Percentiles rank a stretch among this genome's conserved stretches.
Evolutionary conservation across 2,888 invertebrate species (phyloP).

Genomic region (Eupeodes luniger): DNA sequence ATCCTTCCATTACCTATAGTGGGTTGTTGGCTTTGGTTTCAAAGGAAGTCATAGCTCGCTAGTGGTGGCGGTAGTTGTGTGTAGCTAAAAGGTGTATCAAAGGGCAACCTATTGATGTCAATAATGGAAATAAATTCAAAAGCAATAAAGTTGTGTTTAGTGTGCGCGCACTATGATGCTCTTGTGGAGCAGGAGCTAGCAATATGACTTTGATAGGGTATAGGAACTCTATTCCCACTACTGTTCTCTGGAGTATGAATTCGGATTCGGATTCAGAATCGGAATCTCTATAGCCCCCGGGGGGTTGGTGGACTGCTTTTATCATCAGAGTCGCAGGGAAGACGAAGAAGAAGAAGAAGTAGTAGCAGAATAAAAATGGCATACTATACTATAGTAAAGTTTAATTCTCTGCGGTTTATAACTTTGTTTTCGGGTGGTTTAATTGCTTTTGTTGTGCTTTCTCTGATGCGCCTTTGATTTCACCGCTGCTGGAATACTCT

Average conservation of each 20-base stretch:
- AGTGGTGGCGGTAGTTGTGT: conserved; percentile 11
- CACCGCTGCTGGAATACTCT: conserved; percentile 6
- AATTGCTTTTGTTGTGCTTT: conserved; percentile 75
- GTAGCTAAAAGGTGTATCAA: conserved; percentile 74
- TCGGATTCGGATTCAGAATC: background rate
- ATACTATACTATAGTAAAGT: conserved; percentile 39
- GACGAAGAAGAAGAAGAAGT: background rate
- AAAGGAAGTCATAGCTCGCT: background rate
- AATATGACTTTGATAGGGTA: background rate
- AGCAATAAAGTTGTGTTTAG: conserved; percentile 71
- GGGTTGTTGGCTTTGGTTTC: conserved; percentile 9
- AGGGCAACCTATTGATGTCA: conserved; percentile 74
- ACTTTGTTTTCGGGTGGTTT: conserved; percentile 75
- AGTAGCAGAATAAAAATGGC: background rate
- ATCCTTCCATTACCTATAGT: background rate
- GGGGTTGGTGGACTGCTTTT: conserved; percentile 25
- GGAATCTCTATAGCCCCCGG: background rate
- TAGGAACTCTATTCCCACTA: background rate
- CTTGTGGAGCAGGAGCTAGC: background rate
- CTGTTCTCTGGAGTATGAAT: background rate
- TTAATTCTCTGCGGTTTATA: conserved; percentile 74
- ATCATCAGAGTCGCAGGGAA: background rate
- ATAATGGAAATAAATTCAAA: conserved; percentile 74
- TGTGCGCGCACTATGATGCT: conserved; percentile 24
- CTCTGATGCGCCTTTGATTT: conserved; percentile 71